Evolutionary conservation across 2,888 invertebrate species (phyloP).

Genomic region (Strigamia transsilvanica): DNA sequence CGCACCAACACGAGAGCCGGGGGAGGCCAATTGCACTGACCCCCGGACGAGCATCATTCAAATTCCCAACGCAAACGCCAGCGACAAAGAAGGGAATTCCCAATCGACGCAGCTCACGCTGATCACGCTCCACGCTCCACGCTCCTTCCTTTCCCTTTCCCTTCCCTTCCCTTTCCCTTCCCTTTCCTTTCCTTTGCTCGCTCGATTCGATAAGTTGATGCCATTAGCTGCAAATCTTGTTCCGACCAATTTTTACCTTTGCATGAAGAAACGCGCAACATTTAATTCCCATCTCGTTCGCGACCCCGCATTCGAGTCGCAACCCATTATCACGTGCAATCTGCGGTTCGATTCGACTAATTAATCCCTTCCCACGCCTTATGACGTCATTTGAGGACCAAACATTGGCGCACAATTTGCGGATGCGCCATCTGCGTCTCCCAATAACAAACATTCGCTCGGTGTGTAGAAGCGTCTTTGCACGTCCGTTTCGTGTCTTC

Average conservation of each 20-base stretch:
- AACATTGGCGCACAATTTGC: not conserved
- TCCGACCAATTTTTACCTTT: not conserved
- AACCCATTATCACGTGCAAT: not conserved
- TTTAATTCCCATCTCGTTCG: not conserved
- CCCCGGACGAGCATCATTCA: not conserved
- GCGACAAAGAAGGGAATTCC: slow-evolving; percentile 31
- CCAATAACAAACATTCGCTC: slow-evolving; percentile 16
- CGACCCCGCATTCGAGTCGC: not conserved
- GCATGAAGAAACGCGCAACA: not conserved
- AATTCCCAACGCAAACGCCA: not conserved
- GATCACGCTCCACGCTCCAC: no score
- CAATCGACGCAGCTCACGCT: slow-evolving; percentile 12
- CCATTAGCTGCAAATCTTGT: slow-evolving; percentile 28
- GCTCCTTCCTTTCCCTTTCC: no score
- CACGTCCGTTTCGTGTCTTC: slow-evolving; percentile 23
- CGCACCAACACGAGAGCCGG: not conserved
- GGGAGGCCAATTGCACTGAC: slow-evolving; percentile 24
- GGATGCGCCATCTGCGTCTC: slow-evolving; percentile 28
- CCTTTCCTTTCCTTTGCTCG: no score
- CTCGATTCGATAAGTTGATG: slow-evolving; percentile 1
- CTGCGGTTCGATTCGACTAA: slow-evolving; percentile 11
- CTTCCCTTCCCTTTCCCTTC: no score
- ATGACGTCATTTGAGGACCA: slow-evolving; percentile 16
- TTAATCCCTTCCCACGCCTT: not conserved
- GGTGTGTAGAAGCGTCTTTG: not conserved